Evolutionary conservation across 2,888 invertebrate genomes (phyloP), one percentile per base, ranked within the genome.

Genomic region (Morpho achilles): DNA sequence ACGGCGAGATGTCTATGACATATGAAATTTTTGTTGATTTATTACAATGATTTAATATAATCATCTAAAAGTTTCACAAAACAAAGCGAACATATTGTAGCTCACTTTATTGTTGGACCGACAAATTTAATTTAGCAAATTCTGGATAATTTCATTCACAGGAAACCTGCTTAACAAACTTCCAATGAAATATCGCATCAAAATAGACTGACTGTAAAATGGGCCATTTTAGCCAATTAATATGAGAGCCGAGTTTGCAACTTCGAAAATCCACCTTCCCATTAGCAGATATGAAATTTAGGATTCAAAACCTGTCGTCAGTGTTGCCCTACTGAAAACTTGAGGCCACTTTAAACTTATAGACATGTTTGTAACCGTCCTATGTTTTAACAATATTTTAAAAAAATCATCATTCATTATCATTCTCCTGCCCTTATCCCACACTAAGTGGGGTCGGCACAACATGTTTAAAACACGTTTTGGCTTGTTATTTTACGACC

Each of bases 301-400:
- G 54, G 60, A 64, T 64, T 64, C 60, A n/a, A n/a, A 16, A 47
- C 58, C 41, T 53, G 50, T 59, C 45, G 32, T 60, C 52, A 45
- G 42, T 44, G 58, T 58, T 48, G 46, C 44, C 57, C 49, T 43
- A 50, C 57, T 50, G 56, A 59, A 61, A 59, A 50, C 59, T 52
- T 45, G 57, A 53, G 5, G 32, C 4, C 3, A 0, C 32, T 32
- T 32, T 32, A 32, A 32, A 32, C 32, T 32, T 32, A 5, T 32
- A 32, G 32, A 32, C 32, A 32, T 32, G 4, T 32, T 32, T 32
- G 32, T 5, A 32, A 16, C 16, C 16, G 16, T 16, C 1, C 1
- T 16, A n/a, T 16, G 16, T 16, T 16, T 16, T 16, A 16, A 16
- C 16, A 16, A 1, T 16, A 16, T 16, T 16, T 16, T 16, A 1